These are phyloP conservation scores for Tridacna crocea DNA, from an alignment of 2,888 invertebrate species.

Conservation along the genomic window DNA sequence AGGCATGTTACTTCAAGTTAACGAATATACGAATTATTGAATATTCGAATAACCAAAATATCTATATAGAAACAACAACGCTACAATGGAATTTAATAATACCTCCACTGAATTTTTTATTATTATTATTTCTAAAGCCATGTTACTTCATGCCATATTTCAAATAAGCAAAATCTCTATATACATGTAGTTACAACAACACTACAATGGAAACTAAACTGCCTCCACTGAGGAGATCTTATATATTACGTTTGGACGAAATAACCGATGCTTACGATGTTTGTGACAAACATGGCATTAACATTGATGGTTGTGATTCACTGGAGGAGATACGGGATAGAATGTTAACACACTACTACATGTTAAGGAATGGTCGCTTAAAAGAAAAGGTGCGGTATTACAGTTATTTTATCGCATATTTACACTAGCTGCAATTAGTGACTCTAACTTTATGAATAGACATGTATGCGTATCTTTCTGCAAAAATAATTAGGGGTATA, in stretches of 20 bases:
- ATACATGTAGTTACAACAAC: no score
- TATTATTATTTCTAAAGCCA: no score
- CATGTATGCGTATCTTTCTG: no score
- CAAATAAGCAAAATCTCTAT: no score
- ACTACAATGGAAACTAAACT: neutral
- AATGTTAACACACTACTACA: constrained; percentile 35
- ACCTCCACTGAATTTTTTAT: neutral
- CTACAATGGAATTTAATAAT: neutral
- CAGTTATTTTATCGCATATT: neutral
- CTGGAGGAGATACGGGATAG: constrained; percentile 44
- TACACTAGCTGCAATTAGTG: no score
- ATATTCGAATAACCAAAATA: no score
- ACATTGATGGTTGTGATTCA: constrained; percentile 27
- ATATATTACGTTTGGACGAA: constrained; percentile 37
- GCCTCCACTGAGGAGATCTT: neutral
- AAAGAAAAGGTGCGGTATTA: constrained; percentile 36
- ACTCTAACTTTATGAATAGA: no score
- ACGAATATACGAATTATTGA: no score
- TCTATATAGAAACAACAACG: no score
- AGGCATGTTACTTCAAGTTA: no score
- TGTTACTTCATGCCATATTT: no score
- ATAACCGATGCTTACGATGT: constrained; percentile 37
- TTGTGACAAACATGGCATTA: constrained; percentile 29
- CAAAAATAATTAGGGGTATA: no score
- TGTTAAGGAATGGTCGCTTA: constrained; percentile 27